Evolutionary conservation across 2,113 vertebrate species (phyloP).

Genomic region (Anas platyrhynchos): DNA sequence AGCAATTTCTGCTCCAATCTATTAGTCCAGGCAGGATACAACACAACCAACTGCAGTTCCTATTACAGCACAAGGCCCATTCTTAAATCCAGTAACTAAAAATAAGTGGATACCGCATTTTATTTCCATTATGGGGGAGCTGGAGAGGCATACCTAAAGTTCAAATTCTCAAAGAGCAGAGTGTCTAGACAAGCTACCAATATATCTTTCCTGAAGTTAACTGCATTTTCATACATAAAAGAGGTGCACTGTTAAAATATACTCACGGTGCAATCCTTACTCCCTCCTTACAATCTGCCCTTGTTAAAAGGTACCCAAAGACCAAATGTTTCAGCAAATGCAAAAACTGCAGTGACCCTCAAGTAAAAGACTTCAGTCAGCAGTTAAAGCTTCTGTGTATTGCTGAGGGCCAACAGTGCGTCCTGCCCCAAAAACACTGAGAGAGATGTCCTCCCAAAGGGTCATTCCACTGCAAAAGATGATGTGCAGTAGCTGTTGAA

Average conservation of each 20-base stretch:
- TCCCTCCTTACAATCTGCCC: not conserved
- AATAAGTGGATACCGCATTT: constrained; percentile 24
- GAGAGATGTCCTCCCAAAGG: not conserved
- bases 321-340: not conserved
- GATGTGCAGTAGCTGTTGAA: not conserved
- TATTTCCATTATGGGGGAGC: constrained; percentile 25
- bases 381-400: not conserved
- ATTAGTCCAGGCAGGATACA: not conserved
- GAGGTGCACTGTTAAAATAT: not conserved
- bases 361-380: not conserved
- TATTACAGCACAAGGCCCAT: not conserved
- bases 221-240: not conserved
- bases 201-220: constrained; percentile 19
- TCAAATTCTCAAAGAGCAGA: not conserved
- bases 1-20: not conserved
- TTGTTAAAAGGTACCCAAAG: constrained; percentile 10
- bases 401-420: not conserved
- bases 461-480: not conserved
- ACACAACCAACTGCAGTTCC: not conserved
- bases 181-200: constrained; percentile 24
- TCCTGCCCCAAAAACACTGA: not conserved
- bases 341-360: not conserved
- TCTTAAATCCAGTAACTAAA: constrained; percentile 52
- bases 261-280: not conserved
- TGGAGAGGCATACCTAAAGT: not conserved